Conservation (phyloP, 2,113 vertebrate genomes). For the Dasyprocta punctata region DNA sequence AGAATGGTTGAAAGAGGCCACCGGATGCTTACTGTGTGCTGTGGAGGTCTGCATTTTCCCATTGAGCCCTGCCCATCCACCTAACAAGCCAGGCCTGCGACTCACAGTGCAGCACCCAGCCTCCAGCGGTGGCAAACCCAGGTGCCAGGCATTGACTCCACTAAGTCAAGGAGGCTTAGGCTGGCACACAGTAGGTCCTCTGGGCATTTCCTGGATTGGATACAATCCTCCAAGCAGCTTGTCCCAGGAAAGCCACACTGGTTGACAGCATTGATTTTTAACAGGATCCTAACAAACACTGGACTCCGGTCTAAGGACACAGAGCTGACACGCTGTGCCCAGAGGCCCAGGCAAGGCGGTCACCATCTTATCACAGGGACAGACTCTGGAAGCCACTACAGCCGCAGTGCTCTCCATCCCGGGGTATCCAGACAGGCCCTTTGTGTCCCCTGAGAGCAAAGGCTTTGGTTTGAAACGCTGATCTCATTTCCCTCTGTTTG, state of each 20-base stretch:
- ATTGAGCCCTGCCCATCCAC: neutral
- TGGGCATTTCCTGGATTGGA: neutral
- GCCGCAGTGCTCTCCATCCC: neutral
- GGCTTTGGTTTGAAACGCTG: neutral
- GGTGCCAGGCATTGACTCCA: neutral
- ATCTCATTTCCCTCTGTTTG: slow-evolving; percentile 2
- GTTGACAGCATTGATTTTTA: neutral
- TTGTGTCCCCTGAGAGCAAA: neutral
- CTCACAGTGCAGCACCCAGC: no score
- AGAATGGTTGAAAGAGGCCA: neutral
- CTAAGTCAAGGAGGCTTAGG: neutral
- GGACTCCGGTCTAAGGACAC: neutral
- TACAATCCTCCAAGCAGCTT: neutral
- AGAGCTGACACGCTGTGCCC: neutral
- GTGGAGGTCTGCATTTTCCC: neutral
- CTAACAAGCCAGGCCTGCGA: neutral
- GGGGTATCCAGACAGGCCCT: neutral
- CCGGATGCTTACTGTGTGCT: neutral
- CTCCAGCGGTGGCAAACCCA: neutral
- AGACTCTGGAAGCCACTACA: neutral
- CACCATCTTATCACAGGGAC: neutral
- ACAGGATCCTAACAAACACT: neutral
- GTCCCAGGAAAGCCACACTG: neutral
- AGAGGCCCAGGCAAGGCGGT: neutral
- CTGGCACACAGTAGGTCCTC: neutral